A percentile compares a stretch with the other conserved stretches of the same genome.
Evolutionary conservation across 2,113 vertebrate species (phyloP).

Genomic region (Pongo pygmaeus): DNA sequence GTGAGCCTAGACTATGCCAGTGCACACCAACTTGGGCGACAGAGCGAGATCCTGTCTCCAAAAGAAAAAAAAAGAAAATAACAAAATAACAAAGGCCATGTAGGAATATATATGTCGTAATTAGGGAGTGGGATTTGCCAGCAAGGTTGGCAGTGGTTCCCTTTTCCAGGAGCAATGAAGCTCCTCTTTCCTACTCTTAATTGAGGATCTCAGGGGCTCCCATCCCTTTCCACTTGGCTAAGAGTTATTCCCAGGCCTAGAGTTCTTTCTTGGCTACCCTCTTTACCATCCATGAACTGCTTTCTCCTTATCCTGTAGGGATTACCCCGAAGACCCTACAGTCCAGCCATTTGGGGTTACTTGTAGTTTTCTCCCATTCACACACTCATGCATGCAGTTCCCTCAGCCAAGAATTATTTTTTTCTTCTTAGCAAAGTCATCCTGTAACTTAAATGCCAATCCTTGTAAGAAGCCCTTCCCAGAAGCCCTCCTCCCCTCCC

Average conservation of each 20-base stretch:
- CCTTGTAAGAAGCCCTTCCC: background rate
- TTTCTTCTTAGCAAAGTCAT: background rate
- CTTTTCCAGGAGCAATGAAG: background rate
- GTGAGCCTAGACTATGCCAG: no score
- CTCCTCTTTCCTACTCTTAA: background rate
- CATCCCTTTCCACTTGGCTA: background rate
- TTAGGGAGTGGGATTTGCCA: background rate
- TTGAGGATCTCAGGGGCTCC: background rate
- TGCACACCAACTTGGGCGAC: no score
- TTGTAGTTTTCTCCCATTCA: background rate
- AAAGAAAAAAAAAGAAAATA: no score
- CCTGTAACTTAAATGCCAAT: conserved; percentile 4
- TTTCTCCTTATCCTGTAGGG: background rate
- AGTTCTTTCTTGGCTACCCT: background rate
- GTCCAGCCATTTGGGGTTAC: background rate
- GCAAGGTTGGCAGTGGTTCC: background rate
- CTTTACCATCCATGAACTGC: background rate
- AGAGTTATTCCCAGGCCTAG: background rate
- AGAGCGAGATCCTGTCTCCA: no score
- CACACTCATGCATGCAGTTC: background rate
- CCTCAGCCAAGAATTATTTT: background rate
- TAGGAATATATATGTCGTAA: background rate
- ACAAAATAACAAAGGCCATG: background rate
- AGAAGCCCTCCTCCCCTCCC: background rate
- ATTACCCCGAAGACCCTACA: background rate